Conservation (phyloP, 2,113 vertebrate genomes). For the Amblyopsis rosae region DNA sequence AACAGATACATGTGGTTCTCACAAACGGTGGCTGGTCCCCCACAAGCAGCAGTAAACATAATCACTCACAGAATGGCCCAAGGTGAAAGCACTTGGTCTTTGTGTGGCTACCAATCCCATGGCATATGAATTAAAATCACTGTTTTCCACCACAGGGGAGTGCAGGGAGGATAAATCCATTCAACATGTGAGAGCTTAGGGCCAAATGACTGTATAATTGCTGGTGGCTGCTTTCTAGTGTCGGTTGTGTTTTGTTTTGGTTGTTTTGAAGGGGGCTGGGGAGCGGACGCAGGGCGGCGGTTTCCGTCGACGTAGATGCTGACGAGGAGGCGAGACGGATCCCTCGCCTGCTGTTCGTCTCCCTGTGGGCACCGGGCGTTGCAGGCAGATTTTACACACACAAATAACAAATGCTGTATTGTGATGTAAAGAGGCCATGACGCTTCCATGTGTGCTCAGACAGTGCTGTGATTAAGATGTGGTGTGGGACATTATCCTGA, state of each 20-base stretch:
- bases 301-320: constrained; percentile 29
- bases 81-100: constrained; percentile 64
- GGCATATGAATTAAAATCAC: constrained; percentile 66
- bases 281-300: constrained; percentile 32
- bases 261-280: constrained; percentile 49
- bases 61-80: constrained; percentile 62
- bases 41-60: constrained; percentile 67
- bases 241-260: constrained; percentile 58
- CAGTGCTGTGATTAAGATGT: background rate
- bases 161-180: constrained; percentile 62
- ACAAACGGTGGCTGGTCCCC: constrained; percentile 60
- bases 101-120: constrained; percentile 67
- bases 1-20: constrained; percentile 46
- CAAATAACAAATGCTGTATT: background rate
- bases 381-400: background rate
- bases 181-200: constrained; percentile 64
- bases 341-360: background rate
- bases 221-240: constrained; percentile 61
- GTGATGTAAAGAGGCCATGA: constrained; percentile 1
- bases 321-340: constrained; percentile 14
- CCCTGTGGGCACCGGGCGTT: background rate
- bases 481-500: background rate
- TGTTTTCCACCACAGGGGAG: constrained; percentile 64
- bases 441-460: background rate
- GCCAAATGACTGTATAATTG: constrained; percentile 69